Evolutionary conservation across 2,797 vertebrate genomes (phyloP).

Genomic region (Aulostomus chinensis): DNA sequence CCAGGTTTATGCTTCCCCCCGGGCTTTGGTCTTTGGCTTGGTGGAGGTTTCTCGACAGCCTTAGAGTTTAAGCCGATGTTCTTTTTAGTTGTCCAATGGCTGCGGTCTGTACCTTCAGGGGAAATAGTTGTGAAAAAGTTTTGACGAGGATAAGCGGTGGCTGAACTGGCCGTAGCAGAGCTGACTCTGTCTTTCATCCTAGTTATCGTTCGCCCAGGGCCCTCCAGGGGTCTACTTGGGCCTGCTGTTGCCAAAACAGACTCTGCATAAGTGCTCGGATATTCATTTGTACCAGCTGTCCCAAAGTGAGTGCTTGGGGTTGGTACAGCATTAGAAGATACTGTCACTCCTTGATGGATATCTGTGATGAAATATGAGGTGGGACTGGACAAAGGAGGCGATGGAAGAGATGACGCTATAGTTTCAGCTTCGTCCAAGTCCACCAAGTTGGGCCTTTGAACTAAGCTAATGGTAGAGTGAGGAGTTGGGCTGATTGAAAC

Average conservation of each 20-base stretch:
- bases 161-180: slow-evolving; percentile 15
- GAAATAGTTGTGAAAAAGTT: slow-evolving; percentile 21
- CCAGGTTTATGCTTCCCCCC: slow-evolving; percentile 27
- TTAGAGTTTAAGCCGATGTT: slow-evolving; percentile 38
- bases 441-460: slow-evolving; percentile 21
- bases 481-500: slow-evolving; percentile 44
- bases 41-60: slow-evolving; percentile 14
- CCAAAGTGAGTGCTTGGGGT: slow-evolving; percentile 15
- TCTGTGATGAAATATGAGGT: slow-evolving; percentile 44
- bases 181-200: slow-evolving; percentile 1
- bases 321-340: slow-evolving; percentile 11
- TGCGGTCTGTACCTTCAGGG: slow-evolving; percentile 6
- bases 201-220: too few species aligned
- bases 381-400: slow-evolving; percentile 27
- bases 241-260: slow-evolving; percentile 4
- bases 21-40: slow-evolving; percentile 15
- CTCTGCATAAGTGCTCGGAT: background rate
- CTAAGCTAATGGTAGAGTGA: slow-evolving; percentile 21
- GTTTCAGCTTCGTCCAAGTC: slow-evolving; percentile 32
- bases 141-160: slow-evolving; percentile 11
- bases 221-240: background rate
- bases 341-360: slow-evolving; percentile 15
- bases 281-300: slow-evolving; percentile 9
- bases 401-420: slow-evolving; percentile 49
- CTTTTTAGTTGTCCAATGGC: slow-evolving; percentile 20